These are phyloP conservation scores for Toxotes jaculatrix DNA, from an alignment of 2,113 vertebrate species.

Conservation along the genomic window DNA sequence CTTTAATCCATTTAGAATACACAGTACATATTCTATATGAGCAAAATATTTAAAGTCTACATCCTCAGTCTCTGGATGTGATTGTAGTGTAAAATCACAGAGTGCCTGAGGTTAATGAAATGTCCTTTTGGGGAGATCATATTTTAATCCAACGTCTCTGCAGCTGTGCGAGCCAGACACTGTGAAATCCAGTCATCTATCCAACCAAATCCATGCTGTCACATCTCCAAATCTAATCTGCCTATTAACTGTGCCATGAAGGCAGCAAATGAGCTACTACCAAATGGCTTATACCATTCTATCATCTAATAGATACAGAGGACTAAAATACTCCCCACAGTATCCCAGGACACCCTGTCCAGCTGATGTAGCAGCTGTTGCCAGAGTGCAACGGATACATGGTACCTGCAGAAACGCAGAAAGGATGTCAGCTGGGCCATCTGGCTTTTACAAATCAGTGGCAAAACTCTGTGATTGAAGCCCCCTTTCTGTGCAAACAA, in stretches of 20 bases:
- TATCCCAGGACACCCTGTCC: conserved; percentile 48
- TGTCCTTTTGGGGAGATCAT: conserved; percentile 29
- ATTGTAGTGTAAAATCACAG: conserved; percentile 10
- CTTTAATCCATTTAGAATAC: background rate
- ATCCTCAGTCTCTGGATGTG: background rate
- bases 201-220: conserved; percentile 50
- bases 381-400: conserved; percentile 44
- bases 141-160: conserved; percentile 40
- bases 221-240: conserved; percentile 66
- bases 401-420: conserved; percentile 55
- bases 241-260: conserved; percentile 60
- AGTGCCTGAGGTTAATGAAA: conserved; percentile 34
- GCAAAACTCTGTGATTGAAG: conserved; percentile 39
- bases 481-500: conserved; percentile 8
- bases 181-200: conserved; percentile 67
- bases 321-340: conserved; percentile 35
- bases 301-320: conserved; percentile 57
- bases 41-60: background rate
- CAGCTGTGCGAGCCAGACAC: conserved; percentile 49
- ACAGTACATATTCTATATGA: background rate
- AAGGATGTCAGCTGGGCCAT: conserved; percentile 54
- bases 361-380: conserved; percentile 73
- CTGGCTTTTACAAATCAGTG: conserved; percentile 56
- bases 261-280: conserved; percentile 56
- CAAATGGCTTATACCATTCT: conserved; percentile 42